Conservation (phyloP, 2,888 invertebrate genomes). For the Mesochorus sp. region DNA sequence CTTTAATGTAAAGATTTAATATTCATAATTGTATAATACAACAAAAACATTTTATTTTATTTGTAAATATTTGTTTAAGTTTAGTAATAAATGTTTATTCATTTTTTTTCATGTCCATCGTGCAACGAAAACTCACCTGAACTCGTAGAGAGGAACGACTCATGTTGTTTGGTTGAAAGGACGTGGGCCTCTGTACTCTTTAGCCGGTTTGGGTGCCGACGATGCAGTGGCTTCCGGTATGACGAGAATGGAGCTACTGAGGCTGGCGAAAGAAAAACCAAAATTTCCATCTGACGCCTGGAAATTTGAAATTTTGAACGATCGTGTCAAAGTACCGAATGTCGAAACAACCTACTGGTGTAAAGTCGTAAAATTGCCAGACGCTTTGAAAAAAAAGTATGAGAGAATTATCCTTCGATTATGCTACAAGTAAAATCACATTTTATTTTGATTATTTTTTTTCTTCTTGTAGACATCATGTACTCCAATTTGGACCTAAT, state of each 20-base stretch:
- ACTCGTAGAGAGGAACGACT: constrained; percentile 91
- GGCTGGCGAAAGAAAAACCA: constrained; percentile 80
- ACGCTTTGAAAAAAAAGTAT: constrained; percentile 86
- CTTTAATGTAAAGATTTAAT: too few relatives aligned
- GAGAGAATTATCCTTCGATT: constrained; percentile 87
- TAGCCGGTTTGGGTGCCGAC: constrained; percentile 86
- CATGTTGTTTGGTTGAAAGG: constrained; percentile 94
- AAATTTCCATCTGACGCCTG: constrained; percentile 83
- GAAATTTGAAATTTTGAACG: constrained; percentile 85
- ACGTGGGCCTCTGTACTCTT: constrained; percentile 87
- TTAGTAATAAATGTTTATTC: neutral
- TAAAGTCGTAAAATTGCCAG: constrained; percentile 90
- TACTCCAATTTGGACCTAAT: constrained; percentile 91
- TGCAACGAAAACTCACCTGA: neutral
- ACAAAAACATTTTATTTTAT: neutral
- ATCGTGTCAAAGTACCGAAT: constrained; percentile 89
- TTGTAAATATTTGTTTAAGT: neutral
- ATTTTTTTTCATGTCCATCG: neutral
- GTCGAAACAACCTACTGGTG: constrained; percentile 99
- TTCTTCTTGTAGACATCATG: constrained; percentile 73
- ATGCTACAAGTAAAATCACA: too few relatives aligned
- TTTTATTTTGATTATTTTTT: constrained; percentile 77
- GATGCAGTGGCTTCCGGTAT: constrained; percentile 87
- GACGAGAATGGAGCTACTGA: constrained; percentile 89
- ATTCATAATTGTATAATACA: neutral